Base-by-base conservation (phyloP, 2,888 invertebrate genomes). In the Pilophorus perplexus region DNA sequence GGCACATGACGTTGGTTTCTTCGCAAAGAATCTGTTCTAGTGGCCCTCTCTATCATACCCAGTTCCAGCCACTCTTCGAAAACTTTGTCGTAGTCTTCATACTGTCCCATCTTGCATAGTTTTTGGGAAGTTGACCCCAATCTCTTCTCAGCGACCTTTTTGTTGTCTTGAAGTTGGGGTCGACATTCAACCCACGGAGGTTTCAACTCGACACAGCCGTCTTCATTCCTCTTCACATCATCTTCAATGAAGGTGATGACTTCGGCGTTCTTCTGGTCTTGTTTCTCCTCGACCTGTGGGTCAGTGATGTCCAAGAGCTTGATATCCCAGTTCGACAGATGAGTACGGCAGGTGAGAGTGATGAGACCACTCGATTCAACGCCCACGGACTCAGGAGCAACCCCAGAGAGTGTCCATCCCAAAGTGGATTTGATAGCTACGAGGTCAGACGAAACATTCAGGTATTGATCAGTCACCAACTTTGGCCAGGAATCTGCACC, bases 401-500 rank as follows among this genome's bases (percentile, higher is more conserved):
- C 12, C 1, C 55, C 67, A 42, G 64, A 12, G 5, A 67, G 12
- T 2, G 67, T 50, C 67, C 67, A 67, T 54, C 67, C 67, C 3
- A 67, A 46, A 42, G 54, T 64, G 10, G 67, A 64, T n/a, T 55
- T 64, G 25, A 67, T 37, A 28, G 67, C 67, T 12, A 54, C n/a
- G 27, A 64, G 40, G 3, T 33, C 55, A 27, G 38, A 18, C n/a
- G 16, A n/a, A 3, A 64, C 12, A 5, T 64, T 40, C 22, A 67
- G 42, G 40, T 54, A 52, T 10, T 67, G 64, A 16, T 48, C 23
- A 5, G 64, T 64, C 10, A 54, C 22, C 8, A 67, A 20, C 44
- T 64, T 64, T 18, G 64, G 12, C 68, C 68, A 64, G 1, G 55
- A 23, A 46, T 68, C 68, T 1, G 68, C 64, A 16, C 64, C 68